These are phyloP conservation scores for Penaeus chinensis DNA, from an alignment of 1,140 invertebrate genomes.

Conservation along the genomic window DNA sequence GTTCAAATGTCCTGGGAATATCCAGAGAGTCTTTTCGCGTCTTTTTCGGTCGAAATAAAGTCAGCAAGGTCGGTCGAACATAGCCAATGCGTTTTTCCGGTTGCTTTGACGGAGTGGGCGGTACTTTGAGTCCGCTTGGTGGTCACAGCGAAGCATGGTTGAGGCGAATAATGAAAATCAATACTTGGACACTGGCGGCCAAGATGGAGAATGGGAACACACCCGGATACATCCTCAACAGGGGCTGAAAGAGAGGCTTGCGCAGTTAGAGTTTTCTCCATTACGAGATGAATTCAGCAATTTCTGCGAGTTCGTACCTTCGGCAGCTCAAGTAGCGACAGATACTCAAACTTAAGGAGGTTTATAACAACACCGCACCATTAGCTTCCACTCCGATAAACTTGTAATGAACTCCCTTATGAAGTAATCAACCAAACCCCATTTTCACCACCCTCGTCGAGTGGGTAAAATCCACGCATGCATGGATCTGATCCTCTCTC, in stretches of 20 bases:
- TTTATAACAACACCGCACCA: no score
- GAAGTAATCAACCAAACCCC: background rate
- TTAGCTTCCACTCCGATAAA: no score
- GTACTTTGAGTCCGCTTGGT: background rate
- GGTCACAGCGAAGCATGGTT: background rate
- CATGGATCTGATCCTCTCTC: no score
- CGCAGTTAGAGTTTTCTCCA: background rate
- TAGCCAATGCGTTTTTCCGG: no score
- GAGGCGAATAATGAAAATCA: slow-evolving; percentile 8
- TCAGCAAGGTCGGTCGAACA: no score
- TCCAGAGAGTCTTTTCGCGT: no score
- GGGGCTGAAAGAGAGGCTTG: background rate
- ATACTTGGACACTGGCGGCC: slow-evolving; percentile 8
- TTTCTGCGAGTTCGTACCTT: background rate
- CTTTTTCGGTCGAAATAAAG: no score
- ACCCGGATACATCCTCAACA: slow-evolving; percentile 11
- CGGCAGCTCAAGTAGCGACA: no score
- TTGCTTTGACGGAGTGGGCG: background rate
- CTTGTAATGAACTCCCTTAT: background rate
- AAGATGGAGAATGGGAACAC: slow-evolving; percentile 16
- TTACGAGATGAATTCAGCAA: background rate
- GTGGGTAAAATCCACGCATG: no score
- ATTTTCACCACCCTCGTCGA: background rate
- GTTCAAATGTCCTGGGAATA: no score
- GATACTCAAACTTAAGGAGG: no score